Conservation (phyloP, 1,140 invertebrate genomes). For the Pseudomyrmex dendroicus region DNA sequence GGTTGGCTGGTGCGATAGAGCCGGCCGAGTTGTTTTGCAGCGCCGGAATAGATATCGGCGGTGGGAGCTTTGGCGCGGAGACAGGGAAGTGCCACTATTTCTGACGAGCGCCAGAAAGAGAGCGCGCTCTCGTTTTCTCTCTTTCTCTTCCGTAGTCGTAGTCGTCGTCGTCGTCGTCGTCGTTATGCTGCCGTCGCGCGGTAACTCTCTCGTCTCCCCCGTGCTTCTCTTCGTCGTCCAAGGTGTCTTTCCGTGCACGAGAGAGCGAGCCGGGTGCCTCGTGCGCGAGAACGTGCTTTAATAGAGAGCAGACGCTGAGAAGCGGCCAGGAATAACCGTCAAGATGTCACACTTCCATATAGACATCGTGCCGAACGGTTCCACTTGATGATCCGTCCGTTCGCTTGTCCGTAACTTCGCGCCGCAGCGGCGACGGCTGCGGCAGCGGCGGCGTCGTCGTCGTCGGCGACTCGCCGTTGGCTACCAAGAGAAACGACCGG, state of each 20-base stretch:
- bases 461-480: not conserved
- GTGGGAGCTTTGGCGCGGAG: conserved; percentile 79
- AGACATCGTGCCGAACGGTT: conserved; percentile 74
- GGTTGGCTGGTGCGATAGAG: conserved; percentile 60
- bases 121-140: conserved; percentile 10
- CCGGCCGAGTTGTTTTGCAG: conserved; percentile 83
- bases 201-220: conserved; percentile 52
- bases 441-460: conserved; percentile 9
- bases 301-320: conserved; percentile 78
- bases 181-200: conserved; percentile 55
- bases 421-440: not conserved
- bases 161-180: conserved; percentile 43
- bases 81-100: conserved; percentile 85
- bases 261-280: conserved; percentile 65
- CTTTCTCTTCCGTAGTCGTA: conserved; percentile 12
- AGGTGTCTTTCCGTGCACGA: conserved; percentile 65
- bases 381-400: conserved; percentile 73
- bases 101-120: conserved; percentile 78
- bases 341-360: conserved; percentile 85
- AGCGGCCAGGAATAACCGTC: conserved; percentile 84
- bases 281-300: conserved; percentile 70
- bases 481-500: conserved; percentile 13
- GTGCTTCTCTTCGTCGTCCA: conserved; percentile 61
- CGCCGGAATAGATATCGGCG: conserved; percentile 85
- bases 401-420: conserved; percentile 5